A percentile compares a stretch with the other conserved stretches of the same genome.
Evolutionary conservation across 2,888 invertebrate genomes (phyloP).

Genomic region (Abscondita cerata): DNA sequence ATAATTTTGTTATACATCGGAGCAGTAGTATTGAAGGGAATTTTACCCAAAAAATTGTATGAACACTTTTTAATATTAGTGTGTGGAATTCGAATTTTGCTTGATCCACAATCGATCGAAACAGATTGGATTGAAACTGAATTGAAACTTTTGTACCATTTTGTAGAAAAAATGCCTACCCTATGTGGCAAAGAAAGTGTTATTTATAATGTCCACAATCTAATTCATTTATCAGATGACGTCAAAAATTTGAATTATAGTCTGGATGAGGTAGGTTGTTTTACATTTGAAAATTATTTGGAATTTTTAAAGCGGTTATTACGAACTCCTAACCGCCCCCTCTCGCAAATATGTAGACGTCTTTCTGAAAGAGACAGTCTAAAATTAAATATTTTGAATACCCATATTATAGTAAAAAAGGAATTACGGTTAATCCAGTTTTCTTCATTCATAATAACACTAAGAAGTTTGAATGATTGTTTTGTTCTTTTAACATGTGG

Average conservation of each 20-base stretch:
- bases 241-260: slow-evolving; percentile 12
- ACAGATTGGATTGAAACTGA: background rate
- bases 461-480: no score
- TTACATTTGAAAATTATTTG: slow-evolving; percentile 16
- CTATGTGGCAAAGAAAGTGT: no score
- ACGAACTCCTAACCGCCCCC: background rate
- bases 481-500: no score
- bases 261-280: slow-evolving; percentile 6
- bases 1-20: slow-evolving; percentile 14
- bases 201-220: slow-evolving; percentile 18
- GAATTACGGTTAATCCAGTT: no score
- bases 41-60: slow-evolving; percentile 13
- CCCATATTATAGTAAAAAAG: no score
- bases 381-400: no score
- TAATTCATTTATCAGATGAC: slow-evolving; percentile 36
- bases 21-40: slow-evolving; percentile 14
- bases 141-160: background rate
- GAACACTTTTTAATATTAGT: slow-evolving; percentile 27
- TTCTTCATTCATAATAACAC: no score
- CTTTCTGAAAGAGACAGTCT: no score
- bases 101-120: slow-evolving; percentile 2
- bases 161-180: background rate
- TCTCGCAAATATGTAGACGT: slow-evolving; percentile 9
- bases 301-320: background rate
- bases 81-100: slow-evolving; percentile 17